Conservation (phyloP, 2,888 invertebrate genomes). For the Metalampra italica region DNA sequence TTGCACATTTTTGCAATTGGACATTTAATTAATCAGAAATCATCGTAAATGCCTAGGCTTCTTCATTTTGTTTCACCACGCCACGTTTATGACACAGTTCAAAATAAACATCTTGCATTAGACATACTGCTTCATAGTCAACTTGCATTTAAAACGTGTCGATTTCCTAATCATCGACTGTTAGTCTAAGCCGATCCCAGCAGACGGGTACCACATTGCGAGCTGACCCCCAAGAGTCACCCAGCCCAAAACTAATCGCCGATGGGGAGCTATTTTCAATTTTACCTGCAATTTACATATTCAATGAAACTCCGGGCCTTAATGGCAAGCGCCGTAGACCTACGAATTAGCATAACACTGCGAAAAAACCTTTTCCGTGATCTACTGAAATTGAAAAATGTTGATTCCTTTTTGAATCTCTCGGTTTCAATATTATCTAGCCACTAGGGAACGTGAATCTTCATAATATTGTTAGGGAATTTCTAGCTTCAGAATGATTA, state of each 20-base stretch:
- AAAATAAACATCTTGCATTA: no score
- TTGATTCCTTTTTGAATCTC: background rate
- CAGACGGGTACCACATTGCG: no score
- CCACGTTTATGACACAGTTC: no score
- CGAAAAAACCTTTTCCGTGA: constrained; percentile 17
- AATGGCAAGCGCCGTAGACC: constrained; percentile 35
- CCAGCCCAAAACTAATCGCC: constrained; percentile 27
- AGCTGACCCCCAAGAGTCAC: background rate
- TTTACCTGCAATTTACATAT: constrained; percentile 63
- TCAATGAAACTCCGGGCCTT: constrained; percentile 43
- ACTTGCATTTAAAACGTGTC: no score
- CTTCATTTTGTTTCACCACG: no score
- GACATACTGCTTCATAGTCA: no score
- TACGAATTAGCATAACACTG: constrained; percentile 44
- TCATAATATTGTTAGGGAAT: background rate
- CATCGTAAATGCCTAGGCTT: no score
- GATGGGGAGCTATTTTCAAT: constrained; percentile 57
- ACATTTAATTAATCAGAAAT: no score
- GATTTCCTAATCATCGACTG: no score
- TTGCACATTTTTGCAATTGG: no score
- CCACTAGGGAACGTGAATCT: background rate
- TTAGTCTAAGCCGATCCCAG: no score
- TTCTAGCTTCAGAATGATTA: no score
- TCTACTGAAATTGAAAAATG: constrained; percentile 7
- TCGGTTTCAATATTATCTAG: background rate